These are phyloP conservation scores for Siniperca chuatsi DNA, from an alignment of 2,113 vertebrate species.

Conservation along the genomic window DNA sequence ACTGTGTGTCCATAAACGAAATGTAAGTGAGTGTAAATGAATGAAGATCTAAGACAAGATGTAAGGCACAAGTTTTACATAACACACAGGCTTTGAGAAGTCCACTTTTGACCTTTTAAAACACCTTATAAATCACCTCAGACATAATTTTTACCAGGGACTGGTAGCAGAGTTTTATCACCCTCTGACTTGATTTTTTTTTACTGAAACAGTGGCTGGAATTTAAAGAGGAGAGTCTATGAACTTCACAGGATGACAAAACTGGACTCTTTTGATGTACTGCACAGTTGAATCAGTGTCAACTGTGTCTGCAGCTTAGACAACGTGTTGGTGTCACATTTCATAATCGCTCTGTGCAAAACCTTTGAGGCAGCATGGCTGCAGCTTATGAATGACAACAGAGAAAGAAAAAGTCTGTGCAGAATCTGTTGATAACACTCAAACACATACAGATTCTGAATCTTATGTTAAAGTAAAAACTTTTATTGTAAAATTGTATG, in stretches of 20 bases:
- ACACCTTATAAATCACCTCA: slow-evolving; percentile 20
- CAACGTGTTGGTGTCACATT: slow-evolving; percentile 60
- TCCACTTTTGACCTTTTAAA: slow-evolving; percentile 7
- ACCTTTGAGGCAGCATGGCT: slow-evolving; percentile 50
- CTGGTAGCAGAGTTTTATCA: background rate
- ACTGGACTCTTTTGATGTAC: slow-evolving; percentile 47
- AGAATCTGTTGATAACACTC: background rate
- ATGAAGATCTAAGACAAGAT: background rate
- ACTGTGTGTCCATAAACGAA: background rate
- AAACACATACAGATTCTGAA: background rate
- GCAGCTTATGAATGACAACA: slow-evolving; percentile 34
- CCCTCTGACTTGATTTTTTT: background rate
- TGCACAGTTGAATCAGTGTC: slow-evolving; percentile 58
- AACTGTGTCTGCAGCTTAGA: slow-evolving; percentile 29
- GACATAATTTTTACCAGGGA: background rate
- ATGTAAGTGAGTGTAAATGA: background rate
- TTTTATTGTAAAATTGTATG: background rate
- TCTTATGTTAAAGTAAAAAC: background rate
- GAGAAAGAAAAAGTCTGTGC: slow-evolving; percentile 1
- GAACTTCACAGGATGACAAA: slow-evolving; percentile 43
- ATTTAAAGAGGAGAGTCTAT: slow-evolving; percentile 37
- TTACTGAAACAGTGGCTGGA: slow-evolving; percentile 27
- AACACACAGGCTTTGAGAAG: background rate
- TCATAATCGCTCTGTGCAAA: slow-evolving; percentile 53
- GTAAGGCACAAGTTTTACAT: slow-evolving; percentile 1